Evolutionary conservation across 2,113 vertebrate genomes (phyloP).

Genomic region (Alligator sinensis): DNA sequence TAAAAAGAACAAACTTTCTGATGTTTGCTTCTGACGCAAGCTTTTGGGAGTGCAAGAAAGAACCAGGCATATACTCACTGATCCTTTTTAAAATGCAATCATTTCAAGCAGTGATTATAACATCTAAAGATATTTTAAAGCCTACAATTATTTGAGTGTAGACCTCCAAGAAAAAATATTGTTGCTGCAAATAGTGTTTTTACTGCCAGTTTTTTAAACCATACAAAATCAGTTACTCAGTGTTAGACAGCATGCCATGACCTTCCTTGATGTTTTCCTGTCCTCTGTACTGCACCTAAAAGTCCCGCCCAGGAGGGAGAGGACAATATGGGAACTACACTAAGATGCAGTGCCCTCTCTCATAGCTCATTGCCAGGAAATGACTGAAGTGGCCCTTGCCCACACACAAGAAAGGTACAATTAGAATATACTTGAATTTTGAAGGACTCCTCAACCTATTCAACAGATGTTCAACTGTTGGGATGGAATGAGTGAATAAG

Average conservation of each 20-base stretch:
- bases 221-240: not conserved
- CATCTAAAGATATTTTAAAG: rapidly evolving
- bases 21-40: not conserved
- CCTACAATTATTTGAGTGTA: not conserved
- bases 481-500: not conserved
- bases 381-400: not conserved
- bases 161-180: not conserved
- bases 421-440: not conserved
- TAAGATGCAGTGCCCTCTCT: not conserved
- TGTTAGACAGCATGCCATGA: not conserved
- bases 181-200: not conserved
- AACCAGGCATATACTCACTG: not conserved
- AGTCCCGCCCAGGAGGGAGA: not conserved
- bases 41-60: rapidly evolving
- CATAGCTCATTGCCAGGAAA: not conserved
- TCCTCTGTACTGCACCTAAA: not conserved
- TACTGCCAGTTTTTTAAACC: not conserved
- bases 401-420: not conserved
- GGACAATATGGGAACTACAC: not conserved
- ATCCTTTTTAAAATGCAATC: not conserved
- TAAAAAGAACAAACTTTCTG: not conserved
- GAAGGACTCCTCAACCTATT: not conserved
- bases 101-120: rapidly evolving
- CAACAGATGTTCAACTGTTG: not conserved
- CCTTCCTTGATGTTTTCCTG: not conserved